Base-by-base conservation (phyloP, 2,888 invertebrate genomes). In the Ethmia dodecea region DNA sequence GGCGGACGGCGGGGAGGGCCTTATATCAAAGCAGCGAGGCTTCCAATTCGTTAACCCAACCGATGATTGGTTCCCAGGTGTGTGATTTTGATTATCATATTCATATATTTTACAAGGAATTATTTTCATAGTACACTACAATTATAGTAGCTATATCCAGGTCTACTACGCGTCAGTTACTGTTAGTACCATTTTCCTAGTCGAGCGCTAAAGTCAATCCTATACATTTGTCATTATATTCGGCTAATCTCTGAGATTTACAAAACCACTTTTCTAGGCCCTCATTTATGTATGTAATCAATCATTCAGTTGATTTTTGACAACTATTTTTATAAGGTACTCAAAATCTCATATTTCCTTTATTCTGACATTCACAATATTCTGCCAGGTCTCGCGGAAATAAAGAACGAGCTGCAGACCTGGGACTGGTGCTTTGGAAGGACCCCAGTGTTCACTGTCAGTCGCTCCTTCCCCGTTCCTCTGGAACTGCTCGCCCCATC, bases 371-470 rank as follows among this genome's bases (percentile, higher is more conserved):
- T n/a, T 4, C 8, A n/a, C n/a, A 20, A 9, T 20, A 18, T 18
- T 18, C 18, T n/a, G 22, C 15, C 71, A 90, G 93, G 95, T 55
- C 88, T 96, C 15, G 88, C 89, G 6, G 88, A 92, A 52, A 83
- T 95, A 37, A 89, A 89, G 37, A 87, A 89, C 24, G 90, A 92
- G 42, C 89, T 95, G 32, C 73, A 87, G 45, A 91, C 92, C 14
- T 97, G 96, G 95, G 91, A 95, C 38, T 97, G 97, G 97, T 90
- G 92, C 43, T 94, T 89, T 67, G 97, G 96, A 1, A 92, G 90
- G 65, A 95, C 97, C 0, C 98, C 97, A 0, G 90, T 91, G 47
- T 97, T 97, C 72, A 89, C 89, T 0, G 91, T 95, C 11, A 89
- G 89, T 39, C 88, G 91, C 20, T 74, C 89, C 0, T 89, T 93